Evolutionary conservation across 2,888 invertebrate species (phyloP).

Genomic region (Bombylius discolor): DNA sequence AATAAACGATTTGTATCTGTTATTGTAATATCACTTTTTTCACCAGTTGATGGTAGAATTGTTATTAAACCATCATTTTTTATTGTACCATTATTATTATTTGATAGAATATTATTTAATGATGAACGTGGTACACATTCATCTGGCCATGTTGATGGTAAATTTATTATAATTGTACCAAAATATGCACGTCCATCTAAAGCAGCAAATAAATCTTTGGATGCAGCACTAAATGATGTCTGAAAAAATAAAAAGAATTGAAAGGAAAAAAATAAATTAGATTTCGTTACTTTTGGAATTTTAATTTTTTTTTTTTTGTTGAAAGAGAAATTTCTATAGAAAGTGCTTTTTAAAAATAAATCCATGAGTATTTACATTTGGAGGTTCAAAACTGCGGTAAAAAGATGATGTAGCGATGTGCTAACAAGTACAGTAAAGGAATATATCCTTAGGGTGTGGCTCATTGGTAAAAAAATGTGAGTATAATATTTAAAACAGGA

Average conservation of each 20-base stretch:
- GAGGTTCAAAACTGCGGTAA: no score
- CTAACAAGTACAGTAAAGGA: no score
- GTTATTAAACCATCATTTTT: neutral
- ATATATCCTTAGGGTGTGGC: no score
- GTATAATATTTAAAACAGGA: no score
- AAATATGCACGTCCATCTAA: conserved; percentile 44
- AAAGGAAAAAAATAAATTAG: neutral
- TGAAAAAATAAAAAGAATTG: conserved; percentile 1
- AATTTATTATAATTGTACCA: conserved; percentile 43
- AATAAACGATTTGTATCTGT: conserved; percentile 41
- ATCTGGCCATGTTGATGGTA: conserved; percentile 47
- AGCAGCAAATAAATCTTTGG: conserved; percentile 43
- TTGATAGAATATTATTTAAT: neutral
- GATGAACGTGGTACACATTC: conserved; percentile 30
- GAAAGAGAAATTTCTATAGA: neutral
- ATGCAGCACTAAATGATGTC: conserved; percentile 33
- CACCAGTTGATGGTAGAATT: conserved; percentile 39
- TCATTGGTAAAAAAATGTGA: no score
- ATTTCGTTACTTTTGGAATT: neutral
- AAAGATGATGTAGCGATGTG: no score
- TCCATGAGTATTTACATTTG: no score
- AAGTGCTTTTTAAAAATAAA: no score
- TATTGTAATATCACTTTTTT: conserved; percentile 42
- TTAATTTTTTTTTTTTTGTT: neutral
- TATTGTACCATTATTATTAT: neutral